A percentile compares a stretch with the other conserved stretches of the same genome.
Evolutionary conservation across 2,113 vertebrate species (phyloP).

Genomic region (Rhombomys opimus): DNA sequence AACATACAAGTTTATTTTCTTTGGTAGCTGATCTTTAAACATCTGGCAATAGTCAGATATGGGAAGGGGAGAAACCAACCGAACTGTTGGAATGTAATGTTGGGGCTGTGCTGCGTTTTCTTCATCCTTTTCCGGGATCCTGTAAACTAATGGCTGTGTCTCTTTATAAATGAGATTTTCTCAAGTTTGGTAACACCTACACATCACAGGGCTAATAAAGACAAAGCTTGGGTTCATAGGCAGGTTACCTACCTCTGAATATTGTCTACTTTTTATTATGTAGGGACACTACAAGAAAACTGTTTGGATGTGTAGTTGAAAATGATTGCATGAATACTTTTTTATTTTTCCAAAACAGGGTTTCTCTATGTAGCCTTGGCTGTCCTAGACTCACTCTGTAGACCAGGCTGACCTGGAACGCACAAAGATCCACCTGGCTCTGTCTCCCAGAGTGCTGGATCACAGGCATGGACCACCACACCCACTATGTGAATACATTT

Average conservation of each 20-base stretch:
- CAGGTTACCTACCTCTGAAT: background rate
- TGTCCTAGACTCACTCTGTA: too few species aligned
- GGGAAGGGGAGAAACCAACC: background rate
- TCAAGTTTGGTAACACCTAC: background rate
- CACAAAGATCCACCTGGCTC: too few species aligned
- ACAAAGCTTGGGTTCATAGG: background rate
- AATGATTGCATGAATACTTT: background rate
- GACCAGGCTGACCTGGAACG: too few species aligned
- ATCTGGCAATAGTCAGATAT: background rate
- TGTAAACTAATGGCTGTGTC: background rate
- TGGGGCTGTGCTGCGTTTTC: background rate
- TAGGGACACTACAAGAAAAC: background rate
- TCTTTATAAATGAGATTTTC: slow-evolving; percentile 1
- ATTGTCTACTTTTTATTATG: background rate
- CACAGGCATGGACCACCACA: too few species aligned
- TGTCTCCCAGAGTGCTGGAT: too few species aligned
- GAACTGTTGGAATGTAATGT: background rate
- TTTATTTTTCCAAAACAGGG: too few species aligned
- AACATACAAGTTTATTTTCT: slow-evolving; percentile 39
- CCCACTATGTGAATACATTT: background rate
- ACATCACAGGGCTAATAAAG: slow-evolving; percentile 4
- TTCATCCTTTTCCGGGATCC: background rate
- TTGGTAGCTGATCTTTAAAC: slow-evolving; percentile 21
- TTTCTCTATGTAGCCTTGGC: too few species aligned
- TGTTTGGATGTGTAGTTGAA: background rate